Evolutionary conservation across 2,113 vertebrate genomes (phyloP).

Genomic region (Odontesthes bonariensis): DNA sequence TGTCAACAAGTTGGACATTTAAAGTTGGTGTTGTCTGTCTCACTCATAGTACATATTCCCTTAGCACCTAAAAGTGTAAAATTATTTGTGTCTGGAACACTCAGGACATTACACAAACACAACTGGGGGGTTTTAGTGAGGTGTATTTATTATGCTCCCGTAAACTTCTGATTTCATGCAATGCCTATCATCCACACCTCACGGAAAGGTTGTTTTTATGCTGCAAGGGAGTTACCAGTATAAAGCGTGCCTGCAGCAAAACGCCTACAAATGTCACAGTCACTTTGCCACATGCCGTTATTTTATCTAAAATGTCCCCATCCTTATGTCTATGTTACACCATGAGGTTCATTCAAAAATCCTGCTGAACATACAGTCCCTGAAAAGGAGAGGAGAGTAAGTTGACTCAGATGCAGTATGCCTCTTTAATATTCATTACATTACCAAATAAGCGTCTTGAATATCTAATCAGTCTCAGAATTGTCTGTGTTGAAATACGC

Average conservation of each 20-base stretch:
- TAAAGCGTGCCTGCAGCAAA: constrained; percentile 2
- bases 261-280: neutral
- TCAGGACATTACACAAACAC: constrained; percentile 2
- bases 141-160: neutral
- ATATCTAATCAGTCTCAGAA: too few species aligned
- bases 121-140: constrained; percentile 4
- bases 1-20: constrained; percentile 4
- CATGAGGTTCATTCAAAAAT: too few species aligned
- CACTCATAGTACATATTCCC: neutral
- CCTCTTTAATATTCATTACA: too few species aligned
- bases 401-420: too few species aligned
- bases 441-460: too few species aligned
- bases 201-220: neutral
- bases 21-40: neutral
- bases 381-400: too few species aligned
- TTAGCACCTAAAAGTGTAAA: neutral
- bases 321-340: neutral
- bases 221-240: constrained; percentile 7
- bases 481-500: too few species aligned
- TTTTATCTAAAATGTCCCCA: neutral
- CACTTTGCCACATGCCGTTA: neutral
- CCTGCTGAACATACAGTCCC: too few species aligned
- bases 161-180: constrained; percentile 17
- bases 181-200: constrained; percentile 9
- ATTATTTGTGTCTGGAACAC: neutral